These are phyloP conservation scores for Chironomus riparius DNA, from an alignment of 2,888 invertebrate species.

Conservation along the genomic window DNA sequence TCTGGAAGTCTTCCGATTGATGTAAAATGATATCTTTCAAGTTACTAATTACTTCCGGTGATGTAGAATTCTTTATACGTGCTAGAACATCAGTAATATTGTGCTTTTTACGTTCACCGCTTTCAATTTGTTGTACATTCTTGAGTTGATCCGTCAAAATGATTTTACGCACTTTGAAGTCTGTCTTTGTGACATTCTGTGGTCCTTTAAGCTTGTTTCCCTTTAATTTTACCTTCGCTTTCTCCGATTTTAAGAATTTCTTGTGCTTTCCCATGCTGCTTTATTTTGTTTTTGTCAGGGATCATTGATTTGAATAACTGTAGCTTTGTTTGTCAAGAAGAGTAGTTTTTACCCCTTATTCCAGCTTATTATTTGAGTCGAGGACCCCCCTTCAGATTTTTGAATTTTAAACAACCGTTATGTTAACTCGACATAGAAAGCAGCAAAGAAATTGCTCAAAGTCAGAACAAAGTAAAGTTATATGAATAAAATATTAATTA, in stretches of 20 bases:
- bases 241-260: conserved; percentile 72
- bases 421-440: no score
- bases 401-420: no score
- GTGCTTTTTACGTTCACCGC: conserved; percentile 62
- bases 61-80: conserved; percentile 46
- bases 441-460: no score
- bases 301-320: no score
- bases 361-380: no score
- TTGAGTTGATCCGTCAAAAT: conserved; percentile 67
- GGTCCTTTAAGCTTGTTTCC: conserved; percentile 75
- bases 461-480: no score
- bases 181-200: conserved; percentile 78
- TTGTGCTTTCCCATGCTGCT: conserved; percentile 46
- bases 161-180: conserved; percentile 83
- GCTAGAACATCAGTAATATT: conserved; percentile 48
- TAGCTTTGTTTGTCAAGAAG: no score
- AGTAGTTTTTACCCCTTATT: no score
- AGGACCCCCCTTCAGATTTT: no score
- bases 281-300: background rate
- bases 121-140: conserved; percentile 56
- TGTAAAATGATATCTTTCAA: conserved; percentile 33
- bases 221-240: conserved; percentile 82
- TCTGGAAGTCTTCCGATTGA: conserved; percentile 37
- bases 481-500: no score
- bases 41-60: conserved; percentile 36